Percentiles rank a stretch among this genome's conserved stretches.
phyloP scores from a whole-genome alignment of 2,797 vertebrate species.

The Clarias fuscus region DNA sequence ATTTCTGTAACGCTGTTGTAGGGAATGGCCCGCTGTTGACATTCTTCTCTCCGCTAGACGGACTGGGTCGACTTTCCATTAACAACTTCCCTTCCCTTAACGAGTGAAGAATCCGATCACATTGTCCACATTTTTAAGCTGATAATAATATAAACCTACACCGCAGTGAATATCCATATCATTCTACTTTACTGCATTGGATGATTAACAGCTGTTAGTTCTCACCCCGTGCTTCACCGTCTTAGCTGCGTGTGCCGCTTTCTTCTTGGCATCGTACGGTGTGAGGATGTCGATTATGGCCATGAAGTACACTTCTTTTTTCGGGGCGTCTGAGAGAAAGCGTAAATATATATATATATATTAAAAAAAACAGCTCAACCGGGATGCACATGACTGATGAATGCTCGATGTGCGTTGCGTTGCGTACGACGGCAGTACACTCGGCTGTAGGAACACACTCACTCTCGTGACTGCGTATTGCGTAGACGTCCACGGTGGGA shows the following conservation, averaged over 20 bases:
- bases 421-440: not conserved
- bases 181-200: too few relatives aligned
- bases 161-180: not conserved
- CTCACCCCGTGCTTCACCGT: conserved; percentile 98
- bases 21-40: not conserved
- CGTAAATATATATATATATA: not conserved
- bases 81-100: not conserved
- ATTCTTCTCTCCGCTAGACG: not conserved
- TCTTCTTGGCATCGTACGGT: conserved; percentile 99
- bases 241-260: conserved; percentile 97
- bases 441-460: conserved; percentile 61
- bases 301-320: conserved; percentile 99
- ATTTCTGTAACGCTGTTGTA: too few relatives aligned
- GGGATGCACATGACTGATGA: not conserved
- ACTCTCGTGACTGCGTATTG: conserved; percentile 96
- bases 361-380: not conserved
- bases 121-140: not conserved
- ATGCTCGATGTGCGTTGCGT: not conserved
- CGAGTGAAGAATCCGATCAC: not conserved
- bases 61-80: not conserved
- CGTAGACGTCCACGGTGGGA: conserved; percentile 93
- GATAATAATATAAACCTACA: not conserved
- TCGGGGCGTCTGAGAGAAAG: conserved; percentile 79
- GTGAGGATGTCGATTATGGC: conserved; percentile 98
- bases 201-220: conserved; percentile 31